Evolutionary conservation across 2,888 invertebrate genomes (phyloP).

Genomic region (Lepidochitona cinerea): DNA sequence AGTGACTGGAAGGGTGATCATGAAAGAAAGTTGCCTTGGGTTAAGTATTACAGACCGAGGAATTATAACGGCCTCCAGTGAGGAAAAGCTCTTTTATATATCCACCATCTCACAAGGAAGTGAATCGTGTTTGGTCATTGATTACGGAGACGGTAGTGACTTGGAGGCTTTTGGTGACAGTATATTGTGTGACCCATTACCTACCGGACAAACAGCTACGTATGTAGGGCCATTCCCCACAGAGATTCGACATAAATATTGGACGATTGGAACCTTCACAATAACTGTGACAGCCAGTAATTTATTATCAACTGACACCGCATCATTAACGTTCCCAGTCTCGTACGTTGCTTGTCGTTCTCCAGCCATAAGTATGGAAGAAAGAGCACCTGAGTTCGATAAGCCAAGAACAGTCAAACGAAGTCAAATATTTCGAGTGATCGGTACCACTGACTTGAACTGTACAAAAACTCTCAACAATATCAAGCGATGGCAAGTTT

Average conservation of each 20-base stretch:
- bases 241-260: slow-evolving; percentile 24
- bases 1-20: slow-evolving; percentile 12
- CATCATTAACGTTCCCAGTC: slow-evolving; percentile 36
- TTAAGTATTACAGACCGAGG: slow-evolving; percentile 29
- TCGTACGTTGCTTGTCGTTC: slow-evolving; percentile 45
- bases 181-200: slow-evolving; percentile 19
- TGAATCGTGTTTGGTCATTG: slow-evolving; percentile 48
- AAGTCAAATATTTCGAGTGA: slow-evolving; percentile 30
- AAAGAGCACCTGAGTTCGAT: slow-evolving; percentile 26
- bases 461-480: slow-evolving; percentile 54
- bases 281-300: slow-evolving; percentile 35
- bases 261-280: slow-evolving; percentile 21
- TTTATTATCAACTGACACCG: slow-evolving; percentile 14
- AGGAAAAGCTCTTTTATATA: slow-evolving; percentile 39
- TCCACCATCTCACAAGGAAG: slow-evolving; percentile 43
- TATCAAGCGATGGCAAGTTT: slow-evolving; percentile 51
- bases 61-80: slow-evolving; percentile 23
- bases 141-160: slow-evolving; percentile 42
- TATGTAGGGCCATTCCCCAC: neutral
- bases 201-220: neutral
- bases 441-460: slow-evolving; percentile 44
- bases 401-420: slow-evolving; percentile 16
- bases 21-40: slow-evolving; percentile 34
- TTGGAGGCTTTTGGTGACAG: slow-evolving; percentile 31
- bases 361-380: slow-evolving; percentile 45